These are phyloP conservation scores for Bombus superbus DNA, from an alignment of 1,140 invertebrate species.

Conservation along the genomic window DNA sequence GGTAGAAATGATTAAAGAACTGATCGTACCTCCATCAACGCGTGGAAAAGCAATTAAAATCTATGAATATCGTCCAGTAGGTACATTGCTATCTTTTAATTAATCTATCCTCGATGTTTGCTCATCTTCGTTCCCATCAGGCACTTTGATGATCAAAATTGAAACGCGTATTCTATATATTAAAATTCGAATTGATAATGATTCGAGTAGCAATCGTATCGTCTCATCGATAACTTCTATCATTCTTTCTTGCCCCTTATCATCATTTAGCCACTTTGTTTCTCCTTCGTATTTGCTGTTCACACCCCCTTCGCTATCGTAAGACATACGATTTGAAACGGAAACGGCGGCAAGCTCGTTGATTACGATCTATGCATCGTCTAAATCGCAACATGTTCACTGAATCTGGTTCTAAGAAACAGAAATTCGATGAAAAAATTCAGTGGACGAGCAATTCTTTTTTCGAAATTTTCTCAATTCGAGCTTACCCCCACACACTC, in stretches of 20 bases:
- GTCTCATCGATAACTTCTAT: conserved; percentile 29
- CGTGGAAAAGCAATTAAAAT: neutral
- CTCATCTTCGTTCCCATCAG: neutral
- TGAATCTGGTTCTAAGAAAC: neutral
- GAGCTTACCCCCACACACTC: conserved; percentile 51
- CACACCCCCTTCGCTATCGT: neutral
- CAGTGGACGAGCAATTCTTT: neutral
- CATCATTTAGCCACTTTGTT: neutral
- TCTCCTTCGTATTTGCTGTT: neutral
- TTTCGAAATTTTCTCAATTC: conserved; percentile 6
- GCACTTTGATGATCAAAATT: neutral
- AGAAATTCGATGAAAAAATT: neutral
- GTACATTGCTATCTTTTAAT: neutral
- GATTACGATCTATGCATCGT: neutral
- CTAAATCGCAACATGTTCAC: neutral
- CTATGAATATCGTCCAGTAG: neutral
- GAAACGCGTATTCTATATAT: neutral
- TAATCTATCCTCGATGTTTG: neutral
- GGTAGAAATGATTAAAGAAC: conserved; percentile 18
- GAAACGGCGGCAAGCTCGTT: neutral
- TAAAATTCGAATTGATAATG: conserved; percentile 19
- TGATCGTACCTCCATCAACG: conserved; percentile 2
- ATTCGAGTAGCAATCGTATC: conserved; percentile 25
- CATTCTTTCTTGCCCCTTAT: conserved; percentile 10
- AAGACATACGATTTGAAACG: conserved; percentile 19